Base-by-base conservation (phyloP, 2,888 invertebrate species). In the Alcis repandata region DNA sequence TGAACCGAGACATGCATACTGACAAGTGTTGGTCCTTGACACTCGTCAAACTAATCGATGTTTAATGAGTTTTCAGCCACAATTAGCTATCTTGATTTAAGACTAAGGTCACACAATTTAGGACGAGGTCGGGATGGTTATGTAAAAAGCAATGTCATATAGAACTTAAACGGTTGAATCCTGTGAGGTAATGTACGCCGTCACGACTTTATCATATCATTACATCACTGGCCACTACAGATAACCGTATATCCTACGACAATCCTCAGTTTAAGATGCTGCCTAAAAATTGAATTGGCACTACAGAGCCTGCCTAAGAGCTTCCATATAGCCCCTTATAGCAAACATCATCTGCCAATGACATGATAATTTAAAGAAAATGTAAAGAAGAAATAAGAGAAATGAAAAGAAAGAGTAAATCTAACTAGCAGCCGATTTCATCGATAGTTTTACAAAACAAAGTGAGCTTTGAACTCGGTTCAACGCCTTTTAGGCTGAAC, bases 61-160 rank as follows among this genome's bases (percentile, higher is more conserved):
- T 36, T 17, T 36, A 51, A 53, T 53, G 52, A 53, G 40, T 22
- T 53, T 53, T 27, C 19, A 53, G 52, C 38, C 15, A 19, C 38
- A 40, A 52, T 53, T n/a, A 53, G 22, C 40, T 7, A n/a, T 40
- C 36, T 11, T 19, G 19, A 15, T 13, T 40, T 20, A 9, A 22
- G 20, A 40, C 2, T 22, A 53, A 38, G 38, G 52, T 53, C 40
- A 8, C n/a, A 36, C 17, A 22, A 53, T 53, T 53, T 22, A 53
- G 52, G 52, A 9, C 40, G 40, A 53, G 20, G 52, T 22, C 2
- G 22, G 40, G 22, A 40, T 53, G 22, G 27, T 27, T 48, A 19
- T 22, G 52, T 51, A 33, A 51, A 51, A 51, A 17, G 32, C 48
- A 49, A 15, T 32, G 51, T 33, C 51, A 51, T 19, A 33, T 13